Base-by-base conservation (phyloP, 2,797 vertebrate species). In the Crenuchus spilurus region DNA sequence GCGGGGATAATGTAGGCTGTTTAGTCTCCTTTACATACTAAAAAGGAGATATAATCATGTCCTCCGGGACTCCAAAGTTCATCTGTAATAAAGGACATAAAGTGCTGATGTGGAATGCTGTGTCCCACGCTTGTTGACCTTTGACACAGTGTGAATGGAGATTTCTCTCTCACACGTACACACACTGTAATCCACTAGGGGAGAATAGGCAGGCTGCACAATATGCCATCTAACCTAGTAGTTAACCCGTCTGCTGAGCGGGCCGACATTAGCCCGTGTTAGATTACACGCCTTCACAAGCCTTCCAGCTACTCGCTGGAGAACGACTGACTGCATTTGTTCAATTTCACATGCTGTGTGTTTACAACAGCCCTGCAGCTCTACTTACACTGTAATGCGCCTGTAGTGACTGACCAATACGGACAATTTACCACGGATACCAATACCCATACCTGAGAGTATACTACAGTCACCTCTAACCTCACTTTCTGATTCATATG, bases 51-150 rank as follows among this genome's bases (percentile, higher is more conserved):
- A 74, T 89, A 89, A 87, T 84, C 28, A 60, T 60, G 74, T 78
- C 66, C 84, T 66, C 70, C 69, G 74, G 77, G 75, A 84, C 70
- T 16, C 65, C 66, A 64, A 78, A 82, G 84, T 87, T 88, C 81
- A 86, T 77, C 68, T 82, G 75, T 81, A 83, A 88, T 84, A 84
- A 79, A 83, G 74, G 67, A 84, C 41, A 68, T 80, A 82, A 87
- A 80, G 73, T 57, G 77, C 84, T 77, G 80, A 80, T 24, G 79
- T 75, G 80, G 80, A 86, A 80, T 72, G 68, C 63, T 20, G 35
- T 54, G 74, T 75, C 79, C 83, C 80, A 82, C 74, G 62, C 77
- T 83, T 35, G 77, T 82, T 88, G 87, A 87, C 84, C 85, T 86
- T 81, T 85, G 82, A 72, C 80, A 74, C 57, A 39, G 55, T 57